Evolutionary conservation across 1,140 invertebrate species (phyloP).

Genomic region (Periplaneta americana): DNA sequence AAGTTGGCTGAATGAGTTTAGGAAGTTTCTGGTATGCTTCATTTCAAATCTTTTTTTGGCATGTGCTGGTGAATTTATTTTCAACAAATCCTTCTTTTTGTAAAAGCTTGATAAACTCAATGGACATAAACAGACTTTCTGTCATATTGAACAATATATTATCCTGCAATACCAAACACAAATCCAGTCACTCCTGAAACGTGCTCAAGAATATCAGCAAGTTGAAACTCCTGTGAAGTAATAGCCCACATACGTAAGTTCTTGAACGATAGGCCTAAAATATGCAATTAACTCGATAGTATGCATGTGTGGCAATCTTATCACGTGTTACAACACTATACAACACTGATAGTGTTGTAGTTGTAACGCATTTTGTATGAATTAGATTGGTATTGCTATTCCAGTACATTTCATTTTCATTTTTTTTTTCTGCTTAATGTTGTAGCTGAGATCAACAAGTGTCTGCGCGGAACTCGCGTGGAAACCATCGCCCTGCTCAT

Average conservation of each 20-base stretch:
- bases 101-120: too few species aligned
- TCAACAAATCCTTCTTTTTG: too few species aligned
- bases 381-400: not conserved
- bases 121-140: too few species aligned
- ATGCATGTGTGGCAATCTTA: not conserved
- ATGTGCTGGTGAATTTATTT: too few species aligned
- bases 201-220: too few species aligned
- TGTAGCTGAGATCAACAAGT: slow-evolving; percentile 28
- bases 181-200: too few species aligned
- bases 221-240: too few species aligned
- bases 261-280: not conserved
- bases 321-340: not conserved
- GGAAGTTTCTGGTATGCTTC: too few species aligned
- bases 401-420: not conserved
- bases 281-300: not conserved
- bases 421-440: slow-evolving; percentile 2
- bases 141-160: too few species aligned
- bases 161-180: too few species aligned
- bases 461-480: slow-evolving; percentile 32
- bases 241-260: not conserved
- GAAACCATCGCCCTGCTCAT: slow-evolving; percentile 39
- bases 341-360: not conserved
- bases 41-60: too few species aligned
- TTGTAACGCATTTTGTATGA: not conserved
- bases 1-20: too few species aligned